These are phyloP conservation scores for Hylia prasina DNA, from an alignment of 2,113 vertebrate genomes.

Conservation along the genomic window DNA sequence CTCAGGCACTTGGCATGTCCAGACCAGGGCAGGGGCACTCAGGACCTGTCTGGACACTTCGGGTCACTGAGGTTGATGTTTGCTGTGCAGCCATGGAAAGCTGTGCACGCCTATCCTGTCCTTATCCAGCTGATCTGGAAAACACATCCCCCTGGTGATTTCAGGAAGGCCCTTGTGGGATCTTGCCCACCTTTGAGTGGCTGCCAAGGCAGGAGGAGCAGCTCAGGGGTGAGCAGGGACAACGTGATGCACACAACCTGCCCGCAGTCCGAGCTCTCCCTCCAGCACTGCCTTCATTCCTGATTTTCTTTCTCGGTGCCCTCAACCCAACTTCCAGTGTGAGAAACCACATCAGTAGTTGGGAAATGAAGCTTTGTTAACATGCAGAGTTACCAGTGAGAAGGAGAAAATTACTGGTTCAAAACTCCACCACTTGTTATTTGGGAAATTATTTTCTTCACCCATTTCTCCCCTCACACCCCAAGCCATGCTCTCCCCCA, in stretches of 20 bases:
- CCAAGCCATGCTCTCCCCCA: not conserved
- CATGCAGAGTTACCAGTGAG: not conserved
- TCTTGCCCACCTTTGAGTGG: not conserved
- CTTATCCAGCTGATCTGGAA: not conserved
- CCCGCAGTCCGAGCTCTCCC: rapidly evolving
- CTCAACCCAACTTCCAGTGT: not conserved
- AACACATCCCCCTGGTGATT: not conserved
- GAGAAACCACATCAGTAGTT: not conserved
- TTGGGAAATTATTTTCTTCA: not conserved
- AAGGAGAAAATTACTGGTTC: not conserved
- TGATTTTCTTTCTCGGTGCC: not conserved
- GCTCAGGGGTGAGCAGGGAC: no score
- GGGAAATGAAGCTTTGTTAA: not conserved
- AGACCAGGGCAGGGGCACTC: not conserved
- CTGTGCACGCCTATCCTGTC: rapidly evolving
- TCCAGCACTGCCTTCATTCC: not conserved
- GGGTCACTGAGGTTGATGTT: not conserved
- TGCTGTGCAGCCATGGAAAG: not conserved
- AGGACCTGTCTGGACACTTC: not conserved
- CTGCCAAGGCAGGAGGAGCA: not conserved
- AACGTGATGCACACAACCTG: rapidly evolving
- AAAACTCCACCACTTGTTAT: not conserved
- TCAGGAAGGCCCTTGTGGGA: not conserved
- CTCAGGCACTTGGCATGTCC: not conserved
- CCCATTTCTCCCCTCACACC: not conserved